phyloP scores from a whole-genome alignment of 2,797 vertebrate genomes.

The Hypotaenidia okinawae region DNA sequence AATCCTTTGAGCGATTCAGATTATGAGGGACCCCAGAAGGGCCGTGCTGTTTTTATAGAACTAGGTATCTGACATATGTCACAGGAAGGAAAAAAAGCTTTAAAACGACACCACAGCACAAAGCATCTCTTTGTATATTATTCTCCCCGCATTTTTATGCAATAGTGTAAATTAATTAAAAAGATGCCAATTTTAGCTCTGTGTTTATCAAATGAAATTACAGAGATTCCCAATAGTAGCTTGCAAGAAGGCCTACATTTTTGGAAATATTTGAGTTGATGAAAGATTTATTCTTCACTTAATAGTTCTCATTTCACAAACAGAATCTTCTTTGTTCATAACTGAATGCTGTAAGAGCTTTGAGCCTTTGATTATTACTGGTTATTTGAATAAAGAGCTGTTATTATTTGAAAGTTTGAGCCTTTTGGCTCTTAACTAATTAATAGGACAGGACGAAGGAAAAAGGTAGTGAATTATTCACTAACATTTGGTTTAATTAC shows the following conservation, averaged over 20 bases:
- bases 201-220: conserved; percentile 26
- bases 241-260: background rate
- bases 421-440: background rate
- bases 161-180: conserved; percentile 11
- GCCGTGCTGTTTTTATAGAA: background rate
- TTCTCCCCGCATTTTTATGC: conserved; percentile 1
- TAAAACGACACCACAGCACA: background rate
- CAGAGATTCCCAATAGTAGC: background rate
- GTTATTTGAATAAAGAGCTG: conserved; percentile 25
- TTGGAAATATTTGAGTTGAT: background rate
- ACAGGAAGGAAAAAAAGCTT: background rate
- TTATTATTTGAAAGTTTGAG: conserved; percentile 9
- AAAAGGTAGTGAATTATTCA: conserved; percentile 51
- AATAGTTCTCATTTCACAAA: conserved; percentile 17
- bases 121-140: background rate
- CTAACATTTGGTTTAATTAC: conserved; percentile 27
- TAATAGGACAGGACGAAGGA: background rate
- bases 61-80: background rate
- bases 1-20: background rate
- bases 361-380: conserved; percentile 12
- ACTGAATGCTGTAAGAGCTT: background rate
- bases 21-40: background rate
- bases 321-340: conserved; percentile 12
- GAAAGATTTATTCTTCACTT: conserved; percentile 15
- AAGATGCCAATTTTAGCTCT: conserved; percentile 5